These are phyloP conservation scores for Chelidonichthys spinosus DNA, from an alignment of 2,797 vertebrate genomes.

Conservation along the genomic window DNA sequence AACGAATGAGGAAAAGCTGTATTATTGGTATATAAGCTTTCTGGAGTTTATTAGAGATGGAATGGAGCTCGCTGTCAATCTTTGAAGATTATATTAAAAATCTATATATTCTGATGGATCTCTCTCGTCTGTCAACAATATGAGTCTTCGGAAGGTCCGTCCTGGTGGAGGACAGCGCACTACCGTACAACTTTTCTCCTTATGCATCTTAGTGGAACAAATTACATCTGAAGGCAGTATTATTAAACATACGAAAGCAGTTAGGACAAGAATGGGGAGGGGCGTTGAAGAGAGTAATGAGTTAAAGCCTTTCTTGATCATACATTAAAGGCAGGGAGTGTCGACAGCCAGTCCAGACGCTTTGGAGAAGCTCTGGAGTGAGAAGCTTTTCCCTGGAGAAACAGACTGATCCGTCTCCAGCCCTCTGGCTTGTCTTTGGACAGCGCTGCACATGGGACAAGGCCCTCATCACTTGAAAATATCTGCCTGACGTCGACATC, in stretches of 20 bases:
- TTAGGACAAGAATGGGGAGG: constrained; percentile 80
- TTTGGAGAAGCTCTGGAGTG: constrained; percentile 77
- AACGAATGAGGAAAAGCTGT: not conserved
- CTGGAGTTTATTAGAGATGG: constrained; percentile 10
- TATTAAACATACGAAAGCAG: constrained; percentile 83
- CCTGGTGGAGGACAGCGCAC: constrained; percentile 40
- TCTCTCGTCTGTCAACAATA: constrained; percentile 9
- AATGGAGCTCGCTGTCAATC: constrained; percentile 19
- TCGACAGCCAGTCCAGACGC: constrained; percentile 78
- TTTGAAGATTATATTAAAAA: constrained; percentile 51
- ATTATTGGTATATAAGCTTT: not conserved
- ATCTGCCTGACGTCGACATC: constrained; percentile 32
- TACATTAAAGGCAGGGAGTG: constrained; percentile 83
- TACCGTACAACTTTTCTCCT: constrained; percentile 62
- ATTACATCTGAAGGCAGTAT: constrained; percentile 78
- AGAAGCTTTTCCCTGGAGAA: constrained; percentile 72
- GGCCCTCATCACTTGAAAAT: constrained; percentile 41
- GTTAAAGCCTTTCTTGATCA: constrained; percentile 82
- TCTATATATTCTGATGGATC: constrained; percentile 16
- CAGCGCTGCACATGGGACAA: constrained; percentile 37
- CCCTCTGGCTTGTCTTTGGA: constrained; percentile 60
- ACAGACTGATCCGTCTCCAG: constrained; percentile 73
- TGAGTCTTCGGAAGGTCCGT: constrained; percentile 25
- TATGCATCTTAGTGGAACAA: constrained; percentile 79
- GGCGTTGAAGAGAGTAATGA: constrained; percentile 76